phyloP scores from a whole-genome alignment of 2,888 invertebrate species.

The Tenthredo amoena region DNA sequence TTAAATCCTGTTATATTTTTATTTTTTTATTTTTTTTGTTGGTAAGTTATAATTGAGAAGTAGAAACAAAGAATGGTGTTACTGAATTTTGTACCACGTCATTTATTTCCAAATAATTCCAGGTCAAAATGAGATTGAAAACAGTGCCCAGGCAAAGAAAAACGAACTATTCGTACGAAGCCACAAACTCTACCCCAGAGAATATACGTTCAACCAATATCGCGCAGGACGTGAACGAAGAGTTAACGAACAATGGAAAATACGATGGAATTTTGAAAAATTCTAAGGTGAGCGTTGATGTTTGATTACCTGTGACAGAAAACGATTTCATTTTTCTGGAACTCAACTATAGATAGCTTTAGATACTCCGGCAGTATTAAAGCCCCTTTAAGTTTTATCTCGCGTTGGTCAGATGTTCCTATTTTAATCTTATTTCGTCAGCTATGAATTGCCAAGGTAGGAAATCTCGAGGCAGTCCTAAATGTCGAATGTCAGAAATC shows the following conservation, averaged over 20 bases:
- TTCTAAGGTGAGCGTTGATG: neutral
- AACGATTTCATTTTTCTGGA: neutral
- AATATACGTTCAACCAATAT: neutral
- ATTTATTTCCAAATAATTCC: constrained; percentile 32
- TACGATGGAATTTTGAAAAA: neutral
- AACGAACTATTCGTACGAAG: neutral
- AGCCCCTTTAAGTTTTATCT: too few relatives aligned
- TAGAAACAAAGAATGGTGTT: neutral
- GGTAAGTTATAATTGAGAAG: neutral
- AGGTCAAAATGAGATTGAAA: constrained; percentile 70
- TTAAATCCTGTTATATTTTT: neutral
- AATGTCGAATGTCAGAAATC: neutral
- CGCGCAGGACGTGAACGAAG: constrained; percentile 23
- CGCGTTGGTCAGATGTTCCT: too few relatives aligned
- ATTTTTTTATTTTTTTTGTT: neutral
- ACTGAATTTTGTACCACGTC: neutral
- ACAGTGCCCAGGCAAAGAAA: constrained; percentile 65
- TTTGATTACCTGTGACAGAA: neutral
- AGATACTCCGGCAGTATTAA: neutral
- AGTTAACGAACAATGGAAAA: neutral
- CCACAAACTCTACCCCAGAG: neutral
- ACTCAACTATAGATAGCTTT: neutral
- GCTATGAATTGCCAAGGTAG: too few relatives aligned
- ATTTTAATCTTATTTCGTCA: too few relatives aligned
- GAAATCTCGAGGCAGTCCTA: too few relatives aligned